These are phyloP conservation scores for Xylocampa areola DNA, from an alignment of 2,888 invertebrate species.

Conservation along the genomic window DNA sequence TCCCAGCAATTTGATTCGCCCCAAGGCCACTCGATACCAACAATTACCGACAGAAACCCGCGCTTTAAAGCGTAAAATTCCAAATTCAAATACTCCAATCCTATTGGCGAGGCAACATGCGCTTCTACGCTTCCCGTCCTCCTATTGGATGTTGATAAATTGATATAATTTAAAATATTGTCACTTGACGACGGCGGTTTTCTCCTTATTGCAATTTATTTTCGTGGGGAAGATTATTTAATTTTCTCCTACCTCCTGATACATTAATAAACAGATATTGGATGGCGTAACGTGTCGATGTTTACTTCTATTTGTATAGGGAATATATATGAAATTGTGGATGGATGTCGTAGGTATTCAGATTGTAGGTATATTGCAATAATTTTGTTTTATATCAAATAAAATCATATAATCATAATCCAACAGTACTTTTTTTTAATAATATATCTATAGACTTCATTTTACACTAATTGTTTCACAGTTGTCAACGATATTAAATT, in stretches of 20 bases:
- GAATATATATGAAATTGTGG: constrained; percentile 10
- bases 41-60: constrained; percentile 63
- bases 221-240: constrained; percentile 82
- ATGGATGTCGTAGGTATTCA: background rate
- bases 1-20: constrained; percentile 60
- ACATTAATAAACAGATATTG: constrained; percentile 82
- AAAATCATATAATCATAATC: too few relatives aligned
- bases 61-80: constrained; percentile 74
- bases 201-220: constrained; percentile 86
- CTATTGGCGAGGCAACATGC: constrained; percentile 71
- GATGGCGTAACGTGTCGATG: constrained; percentile 57
- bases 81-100: constrained; percentile 74
- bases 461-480: too few relatives aligned
- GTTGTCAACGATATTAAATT: too few relatives aligned
- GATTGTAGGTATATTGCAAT: background rate
- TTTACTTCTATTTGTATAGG: constrained; percentile 34
- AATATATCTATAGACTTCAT: too few relatives aligned
- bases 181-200: constrained; percentile 79
- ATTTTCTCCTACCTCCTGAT: constrained; percentile 77
- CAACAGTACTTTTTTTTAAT: too few relatives aligned
- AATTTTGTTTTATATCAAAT: too few relatives aligned
- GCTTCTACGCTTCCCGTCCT: constrained; percentile 57
- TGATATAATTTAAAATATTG: constrained; percentile 88
- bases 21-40: constrained; percentile 66
- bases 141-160: constrained; percentile 81